These are phyloP conservation scores for Danaus chrysippus DNA, from an alignment of 2,888 invertebrate genomes.

Conservation along the genomic window DNA sequence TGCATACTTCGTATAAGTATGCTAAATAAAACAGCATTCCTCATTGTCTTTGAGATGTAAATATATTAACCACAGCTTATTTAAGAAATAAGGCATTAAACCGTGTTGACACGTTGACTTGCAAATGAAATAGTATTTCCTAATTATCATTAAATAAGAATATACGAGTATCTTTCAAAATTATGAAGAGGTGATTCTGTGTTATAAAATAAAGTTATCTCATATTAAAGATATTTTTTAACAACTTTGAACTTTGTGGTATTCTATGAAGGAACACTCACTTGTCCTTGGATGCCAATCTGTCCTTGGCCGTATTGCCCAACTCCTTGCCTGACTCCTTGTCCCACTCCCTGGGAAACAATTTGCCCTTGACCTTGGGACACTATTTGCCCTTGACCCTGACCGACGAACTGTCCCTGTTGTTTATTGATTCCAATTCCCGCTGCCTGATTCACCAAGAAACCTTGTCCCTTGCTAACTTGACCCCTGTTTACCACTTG, in stretches of 20 bases:
- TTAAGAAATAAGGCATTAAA: too few species aligned
- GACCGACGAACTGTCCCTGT: slow-evolving; percentile 23
- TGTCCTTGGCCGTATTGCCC: slow-evolving; percentile 31
- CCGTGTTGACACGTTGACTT: too few species aligned
- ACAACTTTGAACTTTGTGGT: too few species aligned
- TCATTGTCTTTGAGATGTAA: too few species aligned
- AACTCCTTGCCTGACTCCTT: slow-evolving; percentile 38
- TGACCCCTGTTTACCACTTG: slow-evolving; percentile 13
- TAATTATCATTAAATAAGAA: too few species aligned
- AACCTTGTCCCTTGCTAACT: slow-evolving; percentile 27
- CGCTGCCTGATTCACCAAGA: slow-evolving; percentile 1
- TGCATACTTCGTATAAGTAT: neutral
- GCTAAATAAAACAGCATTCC: too few species aligned
- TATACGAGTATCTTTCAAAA: too few species aligned
- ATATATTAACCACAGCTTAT: too few species aligned
- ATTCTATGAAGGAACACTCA: slow-evolving; percentile 30
- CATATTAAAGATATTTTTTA: too few species aligned
- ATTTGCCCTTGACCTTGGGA: slow-evolving; percentile 27
- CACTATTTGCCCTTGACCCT: slow-evolving; percentile 28
- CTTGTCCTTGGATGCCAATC: slow-evolving; percentile 36
- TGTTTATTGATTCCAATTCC: slow-evolving; percentile 21
- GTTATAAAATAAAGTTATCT: too few species aligned
- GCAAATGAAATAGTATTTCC: too few species aligned
- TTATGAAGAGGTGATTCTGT: too few species aligned
- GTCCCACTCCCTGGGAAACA: slow-evolving; percentile 25